Conservation (phyloP, 2,113 vertebrate species). For the Phaetusa simplex region DNA sequence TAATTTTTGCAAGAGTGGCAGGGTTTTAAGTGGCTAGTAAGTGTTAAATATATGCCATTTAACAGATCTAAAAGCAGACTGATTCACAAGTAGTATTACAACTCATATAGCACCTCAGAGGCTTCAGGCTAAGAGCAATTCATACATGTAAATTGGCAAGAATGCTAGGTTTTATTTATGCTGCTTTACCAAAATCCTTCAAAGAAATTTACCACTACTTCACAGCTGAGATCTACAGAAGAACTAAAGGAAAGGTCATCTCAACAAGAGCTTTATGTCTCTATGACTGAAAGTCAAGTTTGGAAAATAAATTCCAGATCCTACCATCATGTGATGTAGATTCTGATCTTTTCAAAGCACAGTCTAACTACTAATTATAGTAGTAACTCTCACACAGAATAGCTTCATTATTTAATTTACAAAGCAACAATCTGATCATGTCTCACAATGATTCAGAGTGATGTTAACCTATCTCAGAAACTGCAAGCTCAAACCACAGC, state of each 20-base stretch:
- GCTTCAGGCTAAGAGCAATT: background rate
- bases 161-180: background rate
- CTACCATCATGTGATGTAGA: background rate
- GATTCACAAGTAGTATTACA: background rate
- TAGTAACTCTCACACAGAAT: background rate
- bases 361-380: background rate
- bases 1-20: background rate
- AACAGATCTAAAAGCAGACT: background rate
- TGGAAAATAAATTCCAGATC: slow-evolving; percentile 19
- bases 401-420: slow-evolving; percentile 17
- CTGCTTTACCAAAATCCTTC: background rate
- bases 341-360: slow-evolving; percentile 29
- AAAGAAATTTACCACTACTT: background rate
- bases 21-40: background rate
- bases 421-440: background rate
- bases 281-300: background rate
- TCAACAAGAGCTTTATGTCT: background rate
- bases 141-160: background rate
- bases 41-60: background rate
- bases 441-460: background rate
- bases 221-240: background rate
- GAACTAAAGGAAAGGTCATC: background rate
- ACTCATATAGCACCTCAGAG: background rate
- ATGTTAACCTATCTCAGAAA: background rate
- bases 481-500: background rate